Percentiles rank a stretch among this genome's conserved stretches.
Conservation (phyloP, 2,888 invertebrate species). For the Eupsilia transversa region DNA sequence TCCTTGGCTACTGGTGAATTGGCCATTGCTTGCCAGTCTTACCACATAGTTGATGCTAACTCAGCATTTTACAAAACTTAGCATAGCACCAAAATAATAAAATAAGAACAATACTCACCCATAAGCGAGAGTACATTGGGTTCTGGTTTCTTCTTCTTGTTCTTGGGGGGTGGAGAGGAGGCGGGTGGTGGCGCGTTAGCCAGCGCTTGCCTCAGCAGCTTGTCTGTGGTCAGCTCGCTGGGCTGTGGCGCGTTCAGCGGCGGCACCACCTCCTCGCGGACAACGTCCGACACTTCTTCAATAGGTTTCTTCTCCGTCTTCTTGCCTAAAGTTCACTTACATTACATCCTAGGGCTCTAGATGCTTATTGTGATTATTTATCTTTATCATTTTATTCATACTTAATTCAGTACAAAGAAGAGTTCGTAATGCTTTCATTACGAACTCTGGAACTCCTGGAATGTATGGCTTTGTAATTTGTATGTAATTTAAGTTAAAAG, state of each 20-base stretch:
- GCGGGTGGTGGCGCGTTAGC: slow-evolving; percentile 71
- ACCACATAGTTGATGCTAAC: too few relatives aligned
- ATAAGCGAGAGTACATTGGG: slow-evolving; percentile 84
- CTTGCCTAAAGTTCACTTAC: slow-evolving; percentile 73
- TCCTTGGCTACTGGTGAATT: neutral
- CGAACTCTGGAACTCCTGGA: neutral
- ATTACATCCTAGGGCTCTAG: slow-evolving; percentile 20
- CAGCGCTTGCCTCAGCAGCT: slow-evolving; percentile 83
- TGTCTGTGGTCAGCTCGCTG: slow-evolving; percentile 86
- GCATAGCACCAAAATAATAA: neutral
- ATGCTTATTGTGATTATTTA: neutral
- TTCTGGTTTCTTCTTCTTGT: slow-evolving; percentile 86
- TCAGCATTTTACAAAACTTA: neutral
- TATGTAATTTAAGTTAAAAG: slow-evolving; percentile 5
- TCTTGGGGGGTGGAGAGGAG: slow-evolving; percentile 78
- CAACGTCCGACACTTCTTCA: slow-evolving; percentile 70
- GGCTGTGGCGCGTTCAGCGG: slow-evolving; percentile 85
- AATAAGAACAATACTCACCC: slow-evolving; percentile 75
- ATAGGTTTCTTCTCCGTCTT: slow-evolving; percentile 81
- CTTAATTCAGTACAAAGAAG: neutral
- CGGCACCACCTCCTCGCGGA: slow-evolving; percentile 81
- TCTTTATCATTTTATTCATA: neutral
- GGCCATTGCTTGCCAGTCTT: neutral
- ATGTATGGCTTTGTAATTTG: slow-evolving; percentile 11
- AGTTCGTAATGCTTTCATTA: neutral